Evolutionary conservation across 2,113 vertebrate species (phyloP), one percentile per base, ranked within the genome.

Genomic region (Chlamydotis undulata): DNA sequence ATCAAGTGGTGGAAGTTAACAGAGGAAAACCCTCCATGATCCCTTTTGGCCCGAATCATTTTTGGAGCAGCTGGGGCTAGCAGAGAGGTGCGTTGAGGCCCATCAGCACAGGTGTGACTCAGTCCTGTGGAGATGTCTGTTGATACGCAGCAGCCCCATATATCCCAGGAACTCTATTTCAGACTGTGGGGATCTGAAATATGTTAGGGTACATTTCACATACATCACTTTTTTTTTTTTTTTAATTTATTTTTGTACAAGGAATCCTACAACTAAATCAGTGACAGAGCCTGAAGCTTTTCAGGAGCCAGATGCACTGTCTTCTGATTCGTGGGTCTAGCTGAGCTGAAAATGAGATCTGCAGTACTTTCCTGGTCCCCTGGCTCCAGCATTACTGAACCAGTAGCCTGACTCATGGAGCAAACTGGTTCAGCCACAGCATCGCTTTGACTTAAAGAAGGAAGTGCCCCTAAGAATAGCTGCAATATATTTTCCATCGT

Each of bases 211-310:
- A 47, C 57, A 73, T 37, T 69, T 56, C 43, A 77, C 31, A 33
- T 68, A 45, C 15, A 35, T 68, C 17, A 41, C 25, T 18, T 33
- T 73, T 75, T 60, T 49, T 21, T 8, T 8, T 69, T 76, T 65
- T 50, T 22, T 29, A 5, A 25, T 52, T 77, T 93, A 61, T 87
- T 93, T 85, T 92, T 77, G 25, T 68, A 41, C 65, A 73, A 76
- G 43, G 31, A 94, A 69, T 69, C 35, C 70, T 90, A 63, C 67
- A 90, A 83, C 41, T 53, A 85, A 82, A 73, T 68, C 35, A 49
- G 65, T 89, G 70, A 49, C 39, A 75, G 77, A 89, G 22, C 14
- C 53, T 91, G 61, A 64, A 86, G 70, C 11, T 83, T 92, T 92
- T 81, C 33, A 78, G 83, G 69, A 96, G 59, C n/a, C 82, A 86